Evolutionary conservation across 35 echinoderm and acorn worm species (phyloP).

Genomic region (Ptychodera flava): DNA sequence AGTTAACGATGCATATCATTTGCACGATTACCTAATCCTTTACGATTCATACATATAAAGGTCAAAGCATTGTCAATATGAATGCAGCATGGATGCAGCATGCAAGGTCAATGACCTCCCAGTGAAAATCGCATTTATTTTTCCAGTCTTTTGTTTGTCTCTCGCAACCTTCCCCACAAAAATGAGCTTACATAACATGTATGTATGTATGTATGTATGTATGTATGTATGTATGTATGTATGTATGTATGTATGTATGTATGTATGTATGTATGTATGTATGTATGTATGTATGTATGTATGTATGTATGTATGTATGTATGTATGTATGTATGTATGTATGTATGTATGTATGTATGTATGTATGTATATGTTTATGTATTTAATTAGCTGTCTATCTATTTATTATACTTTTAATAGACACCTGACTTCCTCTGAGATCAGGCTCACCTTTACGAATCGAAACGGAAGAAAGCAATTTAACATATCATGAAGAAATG

Average conservation of each 20-base stretch:
- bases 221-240: not conserved
- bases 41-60: not conserved
- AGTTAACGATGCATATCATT: too few relatives aligned
- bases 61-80: not conserved
- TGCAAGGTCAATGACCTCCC: not conserved
- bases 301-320: not conserved
- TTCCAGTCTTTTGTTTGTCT: not conserved
- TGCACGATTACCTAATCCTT: not conserved
- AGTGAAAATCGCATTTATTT: not conserved
- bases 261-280: not conserved
- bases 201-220: not conserved
- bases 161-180: too few relatives aligned
- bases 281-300: not conserved
- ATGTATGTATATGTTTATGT: not conserved
- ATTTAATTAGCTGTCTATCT: not conserved
- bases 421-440: not conserved
- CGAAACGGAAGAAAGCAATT: not conserved
- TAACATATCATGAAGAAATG: not conserved
- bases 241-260: not conserved
- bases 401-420: not conserved
- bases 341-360: not conserved
- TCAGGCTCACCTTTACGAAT: not conserved
- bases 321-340: not conserved
- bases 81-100: not conserved
- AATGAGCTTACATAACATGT: too few relatives aligned